Base-by-base conservation (phyloP, 2,888 invertebrate species). In the Polia nebulosa region DNA sequence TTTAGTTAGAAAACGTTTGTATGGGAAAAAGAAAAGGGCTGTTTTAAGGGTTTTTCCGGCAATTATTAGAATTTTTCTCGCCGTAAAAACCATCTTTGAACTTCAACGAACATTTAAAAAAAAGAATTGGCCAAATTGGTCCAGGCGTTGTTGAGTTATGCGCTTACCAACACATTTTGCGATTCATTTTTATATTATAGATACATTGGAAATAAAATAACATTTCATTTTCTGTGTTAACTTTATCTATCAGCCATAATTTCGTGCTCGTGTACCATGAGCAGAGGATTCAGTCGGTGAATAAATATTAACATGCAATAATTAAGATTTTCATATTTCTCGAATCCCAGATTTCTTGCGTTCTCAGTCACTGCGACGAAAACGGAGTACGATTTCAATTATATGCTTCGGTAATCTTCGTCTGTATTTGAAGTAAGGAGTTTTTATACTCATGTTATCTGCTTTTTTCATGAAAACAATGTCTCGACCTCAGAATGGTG, bases 301-400 rank as follows among this genome's bases (percentile, higher is more conserved):
- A 29, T 58, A 62, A 57, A 57, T 55, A 77, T 77, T 55, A 58
- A 51, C 29, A 53, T 65, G 73, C 60, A 27, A 52, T 72, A 41
- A 57, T 72, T 41, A 56, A 47, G 51, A 55, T 53, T 58, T 60
- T 44, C 60, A 47, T 49, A 78, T 58, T 72, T 53, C 56, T 51
- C 45, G 13, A 44, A 29, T 61, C 47, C 47, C 53, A 15, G 41
- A 20, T 49, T 58, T 34, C 32, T 39, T 34, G 49, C 25, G 20
- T 36, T 74, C 53, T 47, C 20, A 55, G 49, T 58, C 17, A 47
- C 58, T 47, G 20, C 55, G 58, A 41, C n/a, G 47, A 47, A 58
- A 64, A 39, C 29, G 55, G 29, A 36, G 56, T 59, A 63, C 20
- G 55, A 57, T 79, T 67, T 58, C 62, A 79, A 73, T 67, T 74